Conservation (phyloP, 2,888 invertebrate genomes). For the Nymphalis c-album region DNA sequence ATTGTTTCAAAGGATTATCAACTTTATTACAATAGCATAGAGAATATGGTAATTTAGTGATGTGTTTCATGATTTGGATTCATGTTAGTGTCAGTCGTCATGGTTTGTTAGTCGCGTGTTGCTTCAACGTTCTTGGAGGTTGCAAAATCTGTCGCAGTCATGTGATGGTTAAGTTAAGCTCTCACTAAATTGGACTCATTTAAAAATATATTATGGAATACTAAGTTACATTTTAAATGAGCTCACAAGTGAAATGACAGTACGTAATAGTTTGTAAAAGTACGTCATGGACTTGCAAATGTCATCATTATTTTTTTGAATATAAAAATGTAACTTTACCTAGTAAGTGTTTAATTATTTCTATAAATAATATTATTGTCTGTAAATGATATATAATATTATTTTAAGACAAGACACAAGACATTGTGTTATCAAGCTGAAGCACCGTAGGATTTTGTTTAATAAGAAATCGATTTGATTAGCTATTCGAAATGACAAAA, state of each 20-base stretch:
- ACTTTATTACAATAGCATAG: constrained; percentile 19
- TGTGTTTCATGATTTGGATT: constrained; percentile 42
- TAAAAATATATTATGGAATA: not conserved
- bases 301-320: no score
- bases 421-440: constrained; percentile 42
- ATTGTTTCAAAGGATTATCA: constrained; percentile 6
- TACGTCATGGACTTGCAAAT: no score
- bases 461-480: constrained; percentile 9
- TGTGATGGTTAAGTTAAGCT: constrained; percentile 29
- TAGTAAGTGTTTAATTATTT: no score
- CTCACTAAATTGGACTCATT: constrained; percentile 15
- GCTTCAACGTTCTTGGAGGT: constrained; percentile 65
- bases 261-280: not conserved
- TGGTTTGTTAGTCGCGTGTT: constrained; percentile 61
- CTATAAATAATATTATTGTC: constrained; percentile 34
- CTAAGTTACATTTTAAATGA: not conserved
- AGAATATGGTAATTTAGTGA: constrained; percentile 20
- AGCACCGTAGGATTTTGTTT: constrained; percentile 34
- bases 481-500: no score
- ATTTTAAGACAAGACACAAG: constrained; percentile 50
- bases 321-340: no score
- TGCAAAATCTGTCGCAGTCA: constrained; percentile 65
- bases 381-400: constrained; percentile 25
- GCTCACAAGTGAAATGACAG: not conserved
- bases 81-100: constrained; percentile 68